Conservation (phyloP, 1,140 invertebrate species). For the Temnothorax curvispinosus region DNA sequence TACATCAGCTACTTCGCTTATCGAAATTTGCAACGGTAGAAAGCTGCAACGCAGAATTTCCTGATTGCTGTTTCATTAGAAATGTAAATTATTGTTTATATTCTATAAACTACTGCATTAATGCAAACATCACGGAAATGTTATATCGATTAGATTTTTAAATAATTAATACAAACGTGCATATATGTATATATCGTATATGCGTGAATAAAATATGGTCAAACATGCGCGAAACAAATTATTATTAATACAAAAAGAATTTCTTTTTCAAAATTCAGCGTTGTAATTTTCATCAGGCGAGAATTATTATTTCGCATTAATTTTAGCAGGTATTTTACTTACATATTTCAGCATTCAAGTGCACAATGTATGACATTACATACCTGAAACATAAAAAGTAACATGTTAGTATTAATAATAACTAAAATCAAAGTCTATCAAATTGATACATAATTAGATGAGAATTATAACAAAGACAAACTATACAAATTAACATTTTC, state of each 20-base stretch:
- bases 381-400: conserved; percentile 59
- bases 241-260: neutral
- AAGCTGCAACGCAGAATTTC: neutral
- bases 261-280: neutral
- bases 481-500: neutral
- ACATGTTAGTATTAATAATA: neutral
- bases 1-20: conserved; percentile 4
- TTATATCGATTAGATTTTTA: neutral
- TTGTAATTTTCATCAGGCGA: neutral
- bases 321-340: neutral
- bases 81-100: conserved; percentile 45
- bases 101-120: neutral
- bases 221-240: neutral
- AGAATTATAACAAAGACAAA: neutral
- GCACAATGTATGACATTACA: neutral
- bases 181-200: neutral
- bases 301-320: neutral
- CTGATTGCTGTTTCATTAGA: conserved; percentile 37
- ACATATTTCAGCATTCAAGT: neutral
- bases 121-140: conserved; percentile 4
- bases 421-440: neutral
- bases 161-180: neutral
- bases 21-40: conserved; percentile 20
- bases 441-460: neutral
- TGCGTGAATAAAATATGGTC: neutral